Conservation (phyloP, 2,888 invertebrate species). For the Lycaena phlaeas region DNA sequence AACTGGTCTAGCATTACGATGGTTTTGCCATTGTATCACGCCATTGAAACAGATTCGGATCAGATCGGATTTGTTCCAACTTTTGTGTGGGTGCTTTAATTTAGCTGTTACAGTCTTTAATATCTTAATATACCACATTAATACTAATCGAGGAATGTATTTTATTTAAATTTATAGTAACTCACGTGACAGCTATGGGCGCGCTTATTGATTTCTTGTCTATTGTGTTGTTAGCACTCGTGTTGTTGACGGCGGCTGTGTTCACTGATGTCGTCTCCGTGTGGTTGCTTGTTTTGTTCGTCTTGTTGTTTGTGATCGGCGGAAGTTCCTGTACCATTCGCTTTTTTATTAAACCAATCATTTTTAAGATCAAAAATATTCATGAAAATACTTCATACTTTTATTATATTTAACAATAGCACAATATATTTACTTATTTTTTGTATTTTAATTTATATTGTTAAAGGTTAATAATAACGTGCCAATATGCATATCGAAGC, state of each 20-base stretch:
- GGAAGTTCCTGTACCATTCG: constrained; percentile 51
- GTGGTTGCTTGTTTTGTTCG: constrained; percentile 35
- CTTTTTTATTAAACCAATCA: constrained; percentile 8
- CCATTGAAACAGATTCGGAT: no score
- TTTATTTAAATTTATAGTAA: constrained; percentile 17
- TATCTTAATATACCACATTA: no score
- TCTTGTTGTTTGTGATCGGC: constrained; percentile 58
- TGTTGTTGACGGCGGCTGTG: constrained; percentile 32
- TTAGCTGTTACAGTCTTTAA: no score
- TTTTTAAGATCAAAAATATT: no score
- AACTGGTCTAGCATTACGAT: no score
- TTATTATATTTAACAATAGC: background rate
- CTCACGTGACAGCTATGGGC: constrained; percentile 67
- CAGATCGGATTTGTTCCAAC: no score
- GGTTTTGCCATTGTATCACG: no score
- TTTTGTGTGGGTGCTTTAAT: no score
- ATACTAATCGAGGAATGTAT: no score
- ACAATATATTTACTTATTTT: background rate
- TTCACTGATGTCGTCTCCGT: constrained; percentile 31
- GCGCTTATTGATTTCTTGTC: constrained; percentile 66
- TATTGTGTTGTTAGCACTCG: constrained; percentile 50
- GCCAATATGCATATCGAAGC: constrained; percentile 59
- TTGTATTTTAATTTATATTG: constrained; percentile 19
- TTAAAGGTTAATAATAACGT: constrained; percentile 34
- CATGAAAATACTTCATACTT: no score